Base-by-base conservation (phyloP, 2,888 invertebrate genomes). In the Encarsia formosa region DNA sequence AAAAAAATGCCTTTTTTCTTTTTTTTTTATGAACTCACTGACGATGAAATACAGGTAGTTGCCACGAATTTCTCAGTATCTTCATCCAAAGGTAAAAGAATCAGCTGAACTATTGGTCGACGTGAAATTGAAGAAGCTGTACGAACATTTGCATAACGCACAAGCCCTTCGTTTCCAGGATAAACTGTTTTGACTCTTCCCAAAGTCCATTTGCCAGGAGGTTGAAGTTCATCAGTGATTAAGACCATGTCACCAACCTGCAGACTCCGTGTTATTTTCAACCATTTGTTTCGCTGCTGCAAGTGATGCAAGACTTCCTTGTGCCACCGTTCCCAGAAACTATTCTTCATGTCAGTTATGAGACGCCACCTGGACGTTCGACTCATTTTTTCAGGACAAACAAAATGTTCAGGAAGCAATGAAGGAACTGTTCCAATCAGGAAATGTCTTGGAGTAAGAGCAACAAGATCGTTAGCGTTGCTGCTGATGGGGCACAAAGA, bases 141-240 rank as follows among this genome's bases (percentile, higher is more conserved):
- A 23, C 19, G 9, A 2, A 53, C 37, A 2, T 38, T 48, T n/a
- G 37, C 49, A 1, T 49, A 49, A 15, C 44, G 39, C 11, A 53
- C 39, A 1, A 23, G 18, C 0, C 15, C 40, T 13, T 53, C 49
- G 2, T 13, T 9, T 11, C 53, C 48, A 13, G 50, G 50, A 39
- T 56, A 53, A 2, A 54, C n/a, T 13, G 42, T 31, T 5, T 44
- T 24, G 9, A n/a, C n/a, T n/a, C n/a, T n/a, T 32, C 32, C 32
- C 4, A 32, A 15, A n/a, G 32, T 11, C 32, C 32, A 32, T 5
- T 11, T 32, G 4, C n/a, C 32, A n/a, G 32, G 32, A 32, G 32
- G 32, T 15, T 11, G 11, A 15, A 32, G 32, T 13, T 32, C 32
- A 15, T 32, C 32, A 4, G 32, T 32, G 13, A 32, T 11, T 4